Percentiles rank a stretch among this genome's conserved stretches.
Evolutionary conservation across 92 coral and sea anemone genomes (phyloP).

Genomic region (Anthopleura xanthogrammica): DNA sequence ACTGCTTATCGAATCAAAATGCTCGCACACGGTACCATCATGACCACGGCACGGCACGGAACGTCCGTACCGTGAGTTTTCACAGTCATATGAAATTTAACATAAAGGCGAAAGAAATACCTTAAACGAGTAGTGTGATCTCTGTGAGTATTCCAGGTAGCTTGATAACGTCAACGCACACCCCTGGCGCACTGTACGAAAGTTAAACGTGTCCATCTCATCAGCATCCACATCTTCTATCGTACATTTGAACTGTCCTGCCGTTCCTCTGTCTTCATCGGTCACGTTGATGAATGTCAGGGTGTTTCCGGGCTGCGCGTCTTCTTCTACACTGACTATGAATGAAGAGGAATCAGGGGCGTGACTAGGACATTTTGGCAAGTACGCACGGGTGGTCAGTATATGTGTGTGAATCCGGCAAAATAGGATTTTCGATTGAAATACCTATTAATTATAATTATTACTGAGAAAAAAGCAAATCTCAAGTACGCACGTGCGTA

Average conservation of each 20-base stretch:
- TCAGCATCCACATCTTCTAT: slow-evolving; percentile 83
- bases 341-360: background rate
- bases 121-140: slow-evolving; percentile 59
- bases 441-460: too few relatives aligned
- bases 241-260: slow-evolving; percentile 76
- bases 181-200: slow-evolving; percentile 65
- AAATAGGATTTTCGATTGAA: background rate
- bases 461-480: too few relatives aligned
- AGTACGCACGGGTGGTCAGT: too few relatives aligned
- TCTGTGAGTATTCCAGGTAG: slow-evolving; percentile 64
- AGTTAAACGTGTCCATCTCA: slow-evolving; percentile 76
- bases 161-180: slow-evolving; percentile 72
- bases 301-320: slow-evolving; percentile 58
- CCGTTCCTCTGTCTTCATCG: slow-evolving; percentile 75
- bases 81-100: too few relatives aligned
- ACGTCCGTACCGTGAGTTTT: too few relatives aligned
- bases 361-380: too few relatives aligned
- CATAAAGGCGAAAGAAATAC: slow-evolving; percentile 2
- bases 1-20: too few relatives aligned
- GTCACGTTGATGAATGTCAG: slow-evolving; percentile 60
- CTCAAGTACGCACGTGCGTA: too few relatives aligned
- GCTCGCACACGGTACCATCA: too few relatives aligned
- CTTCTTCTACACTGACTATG: slow-evolving; percentile 68
- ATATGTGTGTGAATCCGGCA: too few relatives aligned
- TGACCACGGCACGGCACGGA: too few relatives aligned